These are phyloP conservation scores for Papio anubis DNA, from an alignment of 2,113 vertebrate species.

Conservation along the genomic window DNA sequence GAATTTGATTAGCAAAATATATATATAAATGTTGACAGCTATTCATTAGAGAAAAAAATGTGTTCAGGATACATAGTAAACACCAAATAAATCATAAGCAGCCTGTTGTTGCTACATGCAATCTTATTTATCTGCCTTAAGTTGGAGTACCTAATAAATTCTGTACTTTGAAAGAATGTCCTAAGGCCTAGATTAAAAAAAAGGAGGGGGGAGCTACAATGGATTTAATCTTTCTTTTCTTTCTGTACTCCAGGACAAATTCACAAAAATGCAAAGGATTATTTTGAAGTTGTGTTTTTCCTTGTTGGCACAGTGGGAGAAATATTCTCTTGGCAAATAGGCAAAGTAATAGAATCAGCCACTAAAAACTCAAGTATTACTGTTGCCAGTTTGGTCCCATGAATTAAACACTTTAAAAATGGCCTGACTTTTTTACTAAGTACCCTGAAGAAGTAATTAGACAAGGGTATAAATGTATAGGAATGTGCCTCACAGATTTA, in stretches of 20 bases:
- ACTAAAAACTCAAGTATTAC: background rate
- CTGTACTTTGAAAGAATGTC: background rate
- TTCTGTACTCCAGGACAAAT: background rate
- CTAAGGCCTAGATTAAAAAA: background rate
- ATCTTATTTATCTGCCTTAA: background rate
- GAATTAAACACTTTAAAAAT: background rate
- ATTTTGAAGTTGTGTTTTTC: background rate
- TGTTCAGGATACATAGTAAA: background rate
- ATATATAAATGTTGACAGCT: background rate
- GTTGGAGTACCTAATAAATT: background rate
- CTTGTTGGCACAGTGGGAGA: background rate
- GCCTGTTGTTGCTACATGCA: background rate
- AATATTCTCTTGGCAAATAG: background rate
- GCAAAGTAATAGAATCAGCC: background rate
- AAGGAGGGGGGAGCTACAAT: background rate
- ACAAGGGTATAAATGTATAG: background rate
- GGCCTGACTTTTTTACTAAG: background rate
- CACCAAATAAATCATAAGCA: background rate
- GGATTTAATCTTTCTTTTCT: background rate
- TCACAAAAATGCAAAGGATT: background rate
- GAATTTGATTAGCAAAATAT: background rate
- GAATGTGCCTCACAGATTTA: background rate
- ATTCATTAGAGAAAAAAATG: slow-evolving; percentile 29
- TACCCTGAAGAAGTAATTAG: background rate
- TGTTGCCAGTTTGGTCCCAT: background rate